Percentiles rank a stretch among this genome's conserved stretches.
Evolutionary conservation across 1,140 invertebrate genomes (phyloP).

Genomic region (Apis dorsata): DNA sequence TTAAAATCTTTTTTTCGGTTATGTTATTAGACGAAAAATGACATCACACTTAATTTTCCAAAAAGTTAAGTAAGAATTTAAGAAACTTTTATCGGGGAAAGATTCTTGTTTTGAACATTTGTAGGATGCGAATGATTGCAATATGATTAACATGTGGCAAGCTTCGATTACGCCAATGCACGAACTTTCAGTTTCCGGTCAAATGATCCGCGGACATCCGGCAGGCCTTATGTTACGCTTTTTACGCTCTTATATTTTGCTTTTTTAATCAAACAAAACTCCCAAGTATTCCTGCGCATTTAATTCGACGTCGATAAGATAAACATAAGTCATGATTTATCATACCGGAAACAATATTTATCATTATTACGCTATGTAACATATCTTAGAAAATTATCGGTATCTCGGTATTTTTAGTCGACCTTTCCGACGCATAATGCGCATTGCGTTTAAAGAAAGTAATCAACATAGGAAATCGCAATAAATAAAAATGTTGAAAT

Average conservation of each 20-base stretch:
- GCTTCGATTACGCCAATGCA: slow-evolving; percentile 70
- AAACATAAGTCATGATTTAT: slow-evolving; percentile 18
- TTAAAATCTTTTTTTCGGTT: slow-evolving; percentile 1
- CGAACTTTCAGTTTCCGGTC: slow-evolving; percentile 76
- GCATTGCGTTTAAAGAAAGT: not conserved
- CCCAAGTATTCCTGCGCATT: slow-evolving; percentile 20
- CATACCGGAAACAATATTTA: slow-evolving; percentile 37
- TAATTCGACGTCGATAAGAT: slow-evolving; percentile 41
- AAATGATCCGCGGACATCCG: slow-evolving; percentile 77
- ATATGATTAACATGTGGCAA: slow-evolving; percentile 64
- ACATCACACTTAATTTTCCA: slow-evolving; percentile 12
- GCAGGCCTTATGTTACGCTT: slow-evolving; percentile 52
- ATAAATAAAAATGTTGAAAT: not conserved
- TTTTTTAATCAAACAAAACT: slow-evolving; percentile 23
- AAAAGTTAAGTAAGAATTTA: slow-evolving; percentile 9
- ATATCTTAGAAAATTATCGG: slow-evolving; percentile 25
- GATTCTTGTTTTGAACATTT: not conserved
- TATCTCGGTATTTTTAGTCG: slow-evolving; percentile 12
- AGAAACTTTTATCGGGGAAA: slow-evolving; percentile 14
- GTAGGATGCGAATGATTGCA: slow-evolving; percentile 71
- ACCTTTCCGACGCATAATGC: not conserved
- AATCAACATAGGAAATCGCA: not conserved
- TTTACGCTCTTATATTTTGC: slow-evolving; percentile 28
- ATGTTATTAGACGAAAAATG: not conserved
- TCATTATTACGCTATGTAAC: not conserved